Evolutionary conservation across 2,888 invertebrate genomes (phyloP).

Genomic region (Ditylenchus weischeri): DNA sequence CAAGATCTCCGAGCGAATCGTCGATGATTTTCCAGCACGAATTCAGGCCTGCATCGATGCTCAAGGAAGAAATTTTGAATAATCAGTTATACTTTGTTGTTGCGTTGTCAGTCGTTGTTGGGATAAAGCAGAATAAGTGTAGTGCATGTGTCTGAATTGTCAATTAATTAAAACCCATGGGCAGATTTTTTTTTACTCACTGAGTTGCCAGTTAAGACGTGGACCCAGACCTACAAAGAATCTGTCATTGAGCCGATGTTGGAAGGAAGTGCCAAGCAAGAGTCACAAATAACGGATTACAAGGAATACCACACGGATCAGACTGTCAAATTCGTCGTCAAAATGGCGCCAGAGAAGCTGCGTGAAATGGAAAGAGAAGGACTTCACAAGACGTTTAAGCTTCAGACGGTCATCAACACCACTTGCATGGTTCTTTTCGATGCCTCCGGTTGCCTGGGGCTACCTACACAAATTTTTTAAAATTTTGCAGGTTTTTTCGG

Average conservation of each 20-base stretch:
- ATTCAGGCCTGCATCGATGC: too few species aligned
- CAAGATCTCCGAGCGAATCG: too few species aligned
- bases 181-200: too few species aligned
- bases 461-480: too few species aligned
- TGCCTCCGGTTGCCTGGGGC: constrained; percentile 66
- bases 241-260: constrained; percentile 82
- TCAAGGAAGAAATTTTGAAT: too few species aligned
- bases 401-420: constrained; percentile 65
- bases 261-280: constrained; percentile 35
- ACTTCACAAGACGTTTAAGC: constrained; percentile 87
- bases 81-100: too few species aligned
- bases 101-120: too few species aligned
- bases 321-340: constrained; percentile 83
- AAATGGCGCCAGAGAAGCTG: constrained; percentile 70
- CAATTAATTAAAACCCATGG: too few species aligned
- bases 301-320: constrained; percentile 94
- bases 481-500: too few species aligned
- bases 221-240: constrained; percentile 96
- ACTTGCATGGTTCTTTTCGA: constrained; percentile 66
- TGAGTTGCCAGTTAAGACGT: constrained; percentile 84
- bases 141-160: too few species aligned
- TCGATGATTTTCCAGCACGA: too few species aligned
- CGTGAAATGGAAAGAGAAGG: constrained; percentile 70
- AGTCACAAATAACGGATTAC: constrained; percentile 64
- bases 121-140: too few species aligned